A percentile compares a stretch with the other conserved stretches of the same genome.
phyloP scores from a whole-genome alignment of 1,140 invertebrate genomes.

The Drosophila sulfurigaster region DNA sequence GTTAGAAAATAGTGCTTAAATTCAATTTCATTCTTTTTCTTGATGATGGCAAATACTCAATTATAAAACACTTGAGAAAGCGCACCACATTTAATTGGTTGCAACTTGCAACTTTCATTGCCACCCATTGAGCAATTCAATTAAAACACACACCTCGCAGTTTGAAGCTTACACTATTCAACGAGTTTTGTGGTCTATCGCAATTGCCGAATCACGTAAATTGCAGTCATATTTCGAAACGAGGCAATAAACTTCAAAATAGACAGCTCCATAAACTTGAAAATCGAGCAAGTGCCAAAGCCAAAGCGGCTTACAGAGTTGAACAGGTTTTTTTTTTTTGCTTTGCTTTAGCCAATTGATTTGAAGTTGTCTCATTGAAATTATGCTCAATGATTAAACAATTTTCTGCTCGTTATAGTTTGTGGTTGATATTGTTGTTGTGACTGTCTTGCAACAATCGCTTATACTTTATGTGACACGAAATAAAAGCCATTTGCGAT shows the following conservation, averaged over 20 bases:
- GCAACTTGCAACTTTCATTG: constrained; percentile 22
- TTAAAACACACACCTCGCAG: constrained; percentile 14
- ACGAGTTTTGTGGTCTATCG: constrained; percentile 19
- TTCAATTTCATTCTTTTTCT: not conserved
- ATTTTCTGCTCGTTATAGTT: constrained; percentile 53
- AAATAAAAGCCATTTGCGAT: constrained; percentile 62
- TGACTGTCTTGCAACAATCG: constrained; percentile 26
- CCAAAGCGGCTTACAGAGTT: constrained; percentile 49
- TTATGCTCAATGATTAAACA: constrained; percentile 77
- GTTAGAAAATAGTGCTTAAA: no score
- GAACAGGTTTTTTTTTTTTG: constrained; percentile 52
- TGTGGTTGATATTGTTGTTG: constrained; percentile 10
- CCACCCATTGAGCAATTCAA: constrained; percentile 31
- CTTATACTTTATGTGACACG: constrained; percentile 59
- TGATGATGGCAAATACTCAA: not conserved
- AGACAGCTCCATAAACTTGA: constrained; percentile 55
- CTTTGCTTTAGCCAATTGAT: constrained; percentile 21
- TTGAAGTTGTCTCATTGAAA: constrained; percentile 56
- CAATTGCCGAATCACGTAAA: constrained; percentile 52
- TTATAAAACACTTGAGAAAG: not conserved
- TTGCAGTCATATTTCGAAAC: constrained; percentile 72
- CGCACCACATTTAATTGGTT: constrained; percentile 27
- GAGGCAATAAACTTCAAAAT: constrained; percentile 62
- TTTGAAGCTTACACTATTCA: constrained; percentile 3
- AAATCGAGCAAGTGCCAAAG: constrained; percentile 54